Base-by-base conservation (phyloP, 2,797 vertebrate genomes). In the Poecile montanus region DNA sequence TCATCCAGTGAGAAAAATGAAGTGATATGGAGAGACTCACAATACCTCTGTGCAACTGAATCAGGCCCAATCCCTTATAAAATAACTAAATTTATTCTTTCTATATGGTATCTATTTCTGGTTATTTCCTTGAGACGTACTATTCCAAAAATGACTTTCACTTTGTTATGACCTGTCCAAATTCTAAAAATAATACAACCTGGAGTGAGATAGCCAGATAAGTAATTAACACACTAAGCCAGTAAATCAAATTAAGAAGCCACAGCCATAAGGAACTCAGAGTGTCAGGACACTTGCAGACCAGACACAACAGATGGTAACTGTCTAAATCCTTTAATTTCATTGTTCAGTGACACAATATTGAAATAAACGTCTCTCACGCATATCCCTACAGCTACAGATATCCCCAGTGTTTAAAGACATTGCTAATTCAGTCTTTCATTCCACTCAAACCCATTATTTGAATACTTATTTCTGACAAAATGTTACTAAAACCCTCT, bases 181-280 rank as follows among this genome's bases (percentile, higher is more conserved):
- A 94, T 90, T 81, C 67, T 90, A 77, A 88, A 94, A 92, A 94
- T 89, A 91, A 96, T 62, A 81, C 44, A 91, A 61, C 30, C 34
- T 66, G 60, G 80, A 89, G 30, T 22, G 22, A 94, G 66, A 93
- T 90, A 97, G 53, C 40, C 85, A 96, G 89, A 87, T 96, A 94
- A 95, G 80, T 85, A 96, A 97, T 96, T 96, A 97, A 94, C 81
- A 86, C 53, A 48, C 84, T 82, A 89, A 97, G 71, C 90, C 93
- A 97, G 97, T 86, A 96, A 97, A 96, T 94, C 71, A 96, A 97
- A 97, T 97, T 95, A 98, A 91, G 68, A 95, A 75, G 71, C 76
- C 85, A 75, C 60, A n/a, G 88, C 73, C 94, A 82, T 89, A 87
- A 96, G 91, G 92, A 95, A 67, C 85, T 91, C 21, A 19, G 84